A percentile compares a stretch with the other conserved stretches of the same genome.
These are phyloP conservation scores for Aphis craccivora DNA, from an alignment of 1,140 invertebrate species.

Conservation along the genomic window DNA sequence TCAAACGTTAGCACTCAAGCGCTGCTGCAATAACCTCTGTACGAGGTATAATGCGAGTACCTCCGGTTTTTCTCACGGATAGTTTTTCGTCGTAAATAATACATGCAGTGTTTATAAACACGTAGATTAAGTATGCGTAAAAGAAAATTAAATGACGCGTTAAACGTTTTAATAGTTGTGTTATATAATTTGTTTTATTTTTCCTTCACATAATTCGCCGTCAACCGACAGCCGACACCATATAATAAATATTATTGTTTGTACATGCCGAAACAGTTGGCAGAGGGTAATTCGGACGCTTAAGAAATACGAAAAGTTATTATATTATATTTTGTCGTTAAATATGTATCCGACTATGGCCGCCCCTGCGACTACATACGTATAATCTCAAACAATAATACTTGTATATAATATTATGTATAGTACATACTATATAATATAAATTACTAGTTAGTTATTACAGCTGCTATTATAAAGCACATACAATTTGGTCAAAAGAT, in stretches of 20 bases:
- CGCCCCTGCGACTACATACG: background rate
- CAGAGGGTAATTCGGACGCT: background rate
- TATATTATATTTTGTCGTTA: slow-evolving; percentile 11
- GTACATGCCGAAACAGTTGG: slow-evolving; percentile 28
- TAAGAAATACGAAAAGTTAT: background rate
- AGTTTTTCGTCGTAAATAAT: background rate
- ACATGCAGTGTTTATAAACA: background rate
- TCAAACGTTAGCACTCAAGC: background rate
- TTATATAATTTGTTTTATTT: slow-evolving; percentile 13
- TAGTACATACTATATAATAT: background rate
- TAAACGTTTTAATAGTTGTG: slow-evolving; percentile 22
- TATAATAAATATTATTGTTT: background rate
- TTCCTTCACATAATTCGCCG: background rate
- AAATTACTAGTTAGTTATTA: background rate
- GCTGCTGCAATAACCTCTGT: background rate
- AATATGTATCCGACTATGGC: background rate
- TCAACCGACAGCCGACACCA: background rate
- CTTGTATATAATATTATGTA: too few species aligned
- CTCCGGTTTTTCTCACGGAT: background rate
- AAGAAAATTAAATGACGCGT: background rate
- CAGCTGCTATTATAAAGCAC: background rate
- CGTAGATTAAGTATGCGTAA: slow-evolving; percentile 29
- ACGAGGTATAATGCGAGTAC: background rate
- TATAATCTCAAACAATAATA: background rate
- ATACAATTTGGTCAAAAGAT: background rate